Evolutionary conservation across 2,797 vertebrate species (phyloP), one percentile per base, ranked within the genome.

Genomic region (Borostomias antarcticus): DNA sequence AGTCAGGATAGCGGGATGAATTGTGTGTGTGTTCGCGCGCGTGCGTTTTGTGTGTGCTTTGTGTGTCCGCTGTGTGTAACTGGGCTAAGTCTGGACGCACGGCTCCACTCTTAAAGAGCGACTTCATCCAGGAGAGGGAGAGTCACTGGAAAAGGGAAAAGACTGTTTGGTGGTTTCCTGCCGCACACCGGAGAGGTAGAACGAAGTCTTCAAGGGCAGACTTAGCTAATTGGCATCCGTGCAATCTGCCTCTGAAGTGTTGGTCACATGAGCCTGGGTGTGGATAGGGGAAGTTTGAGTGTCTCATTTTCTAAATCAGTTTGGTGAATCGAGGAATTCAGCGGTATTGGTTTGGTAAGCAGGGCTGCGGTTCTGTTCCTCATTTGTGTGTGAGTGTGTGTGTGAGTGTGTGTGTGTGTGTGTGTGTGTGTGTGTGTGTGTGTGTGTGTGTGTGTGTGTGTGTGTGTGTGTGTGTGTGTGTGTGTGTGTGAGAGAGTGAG

Each of bases 151-250:
- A 72, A 75, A 59, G 54, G 74, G 64, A 76, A 81, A 64, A 76
- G 74, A 62, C 75, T 79, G 78, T 80, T 73, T 25, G 61, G 70
- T 60, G 40, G 62, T 82, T 84, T 77, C 69, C 48, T 60, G 32
- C 4, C 9, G 62, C 64, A 23, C 74, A 58, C 69, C 40, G 33
- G 26, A 53, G 66, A 81, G 74, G 68, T 59, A n/a, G n/a, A 37
- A 37, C 8, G 35, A 37, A 77, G 67, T 68, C 75, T 13, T 51
- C 70, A 76, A 71, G 74, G 66, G 62, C 13, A 51, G 61, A 47
- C n/a, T 64, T 63, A 84, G 75, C 86, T 81, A 84, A 82, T 82
- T 48, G 23, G 62, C 74, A 58, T 40, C 71, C 51, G 15, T 69
- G 58, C 53, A 33, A 57, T 13, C 33, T 67, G 47, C 43, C 33